Evolutionary conservation across 2,888 invertebrate genomes (phyloP).

Genomic region (Cerastis rubricosa): DNA sequence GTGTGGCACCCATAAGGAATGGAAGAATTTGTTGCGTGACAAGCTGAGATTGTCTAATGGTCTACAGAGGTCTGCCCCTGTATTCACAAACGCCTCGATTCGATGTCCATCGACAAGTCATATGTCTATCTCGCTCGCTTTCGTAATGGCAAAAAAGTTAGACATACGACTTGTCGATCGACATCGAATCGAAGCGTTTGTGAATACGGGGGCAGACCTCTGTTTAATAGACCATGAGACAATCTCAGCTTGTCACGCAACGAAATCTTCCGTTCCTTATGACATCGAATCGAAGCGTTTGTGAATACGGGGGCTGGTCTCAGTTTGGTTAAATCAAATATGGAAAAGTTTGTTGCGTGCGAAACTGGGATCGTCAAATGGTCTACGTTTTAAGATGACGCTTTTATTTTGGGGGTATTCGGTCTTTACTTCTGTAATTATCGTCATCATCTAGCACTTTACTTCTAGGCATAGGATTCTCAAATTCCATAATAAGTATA

Average conservation of each 20-base stretch:
- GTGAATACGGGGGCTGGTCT: no score
- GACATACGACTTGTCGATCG: no score
- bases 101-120: no score
- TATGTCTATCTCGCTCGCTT: no score
- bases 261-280: no score
- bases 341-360: slow-evolving; percentile 7
- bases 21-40: neutral
- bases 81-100: no score
- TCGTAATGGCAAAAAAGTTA: no score
- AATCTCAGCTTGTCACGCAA: no score
- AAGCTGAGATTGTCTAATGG: neutral
- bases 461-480: neutral
- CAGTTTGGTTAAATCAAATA: neutral
- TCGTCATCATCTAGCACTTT: neutral
- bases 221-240: no score
- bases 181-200: no score
- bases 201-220: no score
- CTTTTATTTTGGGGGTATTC: neutral
- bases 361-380: neutral
- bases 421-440: neutral
- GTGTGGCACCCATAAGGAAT: neutral
- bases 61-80: neutral
- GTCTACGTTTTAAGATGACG: neutral
- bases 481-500: neutral
- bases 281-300: no score